Percentiles rank a stretch among this genome's conserved stretches.
These are phyloP conservation scores for Eupithecia exiguata DNA, from an alignment of 2,888 invertebrate species.

Conservation along the genomic window DNA sequence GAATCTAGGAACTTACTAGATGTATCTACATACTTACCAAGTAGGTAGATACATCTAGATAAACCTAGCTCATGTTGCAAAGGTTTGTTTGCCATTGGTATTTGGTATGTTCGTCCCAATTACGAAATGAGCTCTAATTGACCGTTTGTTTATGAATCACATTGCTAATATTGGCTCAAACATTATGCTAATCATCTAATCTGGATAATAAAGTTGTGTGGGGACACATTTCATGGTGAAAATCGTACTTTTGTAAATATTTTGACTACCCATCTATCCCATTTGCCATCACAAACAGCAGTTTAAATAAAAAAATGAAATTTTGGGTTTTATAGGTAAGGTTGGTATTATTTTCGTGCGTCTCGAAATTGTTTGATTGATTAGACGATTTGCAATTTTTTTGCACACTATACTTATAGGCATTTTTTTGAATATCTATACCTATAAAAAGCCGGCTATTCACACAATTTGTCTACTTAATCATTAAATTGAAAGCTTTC, in stretches of 20 bases:
- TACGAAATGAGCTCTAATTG: constrained; percentile 9
- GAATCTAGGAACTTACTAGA: not conserved
- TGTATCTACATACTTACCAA: too few species aligned
- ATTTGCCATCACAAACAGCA: too few species aligned
- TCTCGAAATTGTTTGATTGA: not conserved
- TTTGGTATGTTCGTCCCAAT: not conserved
- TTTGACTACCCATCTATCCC: too few species aligned
- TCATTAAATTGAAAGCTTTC: constrained; percentile 77
- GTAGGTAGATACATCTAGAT: too few species aligned
- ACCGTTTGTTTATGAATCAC: constrained; percentile 19
- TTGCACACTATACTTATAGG: not conserved
- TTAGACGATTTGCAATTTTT: not conserved
- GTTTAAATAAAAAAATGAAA: too few species aligned
- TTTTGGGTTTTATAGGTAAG: not conserved
- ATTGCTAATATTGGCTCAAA: constrained; percentile 13
- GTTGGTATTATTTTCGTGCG: not conserved
- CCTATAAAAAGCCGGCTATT: constrained; percentile 1
- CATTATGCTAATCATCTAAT: constrained; percentile 43
- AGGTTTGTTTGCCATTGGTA: not conserved
- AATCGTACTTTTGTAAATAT: not conserved
- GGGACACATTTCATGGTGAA: not conserved
- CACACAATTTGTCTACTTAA: constrained; percentile 55
- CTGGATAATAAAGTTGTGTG: constrained; percentile 30
- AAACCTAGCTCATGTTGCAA: too few species aligned
- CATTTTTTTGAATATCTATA: not conserved